Base-by-base conservation (phyloP, 2,888 invertebrate genomes). In the Tetanocera ferruginea region DNA sequence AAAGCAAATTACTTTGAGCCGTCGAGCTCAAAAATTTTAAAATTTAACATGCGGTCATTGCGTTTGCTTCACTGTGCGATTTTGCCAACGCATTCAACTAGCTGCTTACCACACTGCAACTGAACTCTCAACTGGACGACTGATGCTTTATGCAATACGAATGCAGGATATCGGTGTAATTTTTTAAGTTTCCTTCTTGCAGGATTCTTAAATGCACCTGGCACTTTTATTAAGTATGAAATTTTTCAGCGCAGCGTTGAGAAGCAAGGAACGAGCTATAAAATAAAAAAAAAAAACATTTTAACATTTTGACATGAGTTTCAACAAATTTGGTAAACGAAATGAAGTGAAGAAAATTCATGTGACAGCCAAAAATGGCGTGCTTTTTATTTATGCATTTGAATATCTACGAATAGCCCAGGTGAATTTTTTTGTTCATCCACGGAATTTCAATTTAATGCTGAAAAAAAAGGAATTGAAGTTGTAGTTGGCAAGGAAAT, bases 241-340 rank as follows among this genome's bases (percentile, higher is more conserved):
- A 4, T 60, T 60, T 60, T 28, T n/a, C 55, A 55, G 23, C 5
- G 43, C 1, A 3, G 43, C 14, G 43, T 11, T 43, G 43, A 9
- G 19, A 6, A 23, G 55, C 1, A 55, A 55, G 25, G 28, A 60
- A 60, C 9, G 14, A 2, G 60, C 11, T 14, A 55, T 55, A 19
- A 60, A 60, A 9, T 0, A n/a, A 57, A 60, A 60, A 28, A 60
- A 60, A 9, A 2, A n/a, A 57, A 60, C 25, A 28, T 37, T 28
- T 34, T 34, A 5, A 34, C 19, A 37, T 66, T 34, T 31, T 28
- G 64, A 66, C 64, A 66, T 66, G 64, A 34, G 31, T 66, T 66
- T 34, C 28, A 66, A 66, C 31, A 66, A 66, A 66, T 66, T 66
- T 66, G 31, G 31, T 66, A 66, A 66, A 66, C n/a, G 64, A 66